A percentile compares a stretch with the other conserved stretches of the same genome.
Evolutionary conservation across 2,888 invertebrate genomes (phyloP).

Genomic region (Cenopis cana): DNA sequence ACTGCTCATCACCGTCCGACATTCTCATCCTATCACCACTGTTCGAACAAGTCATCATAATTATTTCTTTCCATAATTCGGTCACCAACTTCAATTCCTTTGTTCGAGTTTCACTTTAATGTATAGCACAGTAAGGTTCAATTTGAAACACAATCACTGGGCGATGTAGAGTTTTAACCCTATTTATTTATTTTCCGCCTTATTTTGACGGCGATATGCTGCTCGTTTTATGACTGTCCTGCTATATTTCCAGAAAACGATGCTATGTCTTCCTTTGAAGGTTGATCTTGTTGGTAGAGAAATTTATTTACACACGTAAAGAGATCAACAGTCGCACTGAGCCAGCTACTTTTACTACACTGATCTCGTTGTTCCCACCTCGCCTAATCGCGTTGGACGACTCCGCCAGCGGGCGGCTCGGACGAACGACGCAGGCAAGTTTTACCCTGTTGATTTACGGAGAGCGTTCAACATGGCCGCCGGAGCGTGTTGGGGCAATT

Average conservation of each 20-base stretch:
- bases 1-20: conserved; percentile 63
- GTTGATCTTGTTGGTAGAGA: not conserved
- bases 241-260: conserved; percentile 52
- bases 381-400: conserved; percentile 81
- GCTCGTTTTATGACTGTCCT: conserved; percentile 53
- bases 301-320: conserved; percentile 25
- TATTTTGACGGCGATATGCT: conserved; percentile 75
- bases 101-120: conserved; percentile 63
- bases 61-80: conserved; percentile 66
- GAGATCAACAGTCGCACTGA: conserved; percentile 57
- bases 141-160: conserved; percentile 59
- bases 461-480: conserved; percentile 48
- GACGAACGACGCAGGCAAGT: conserved; percentile 78
- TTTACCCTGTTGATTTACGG: conserved; percentile 60
- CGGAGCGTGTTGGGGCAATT: conserved; percentile 51
- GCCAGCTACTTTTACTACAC: conserved; percentile 75
- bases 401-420: conserved; percentile 44
- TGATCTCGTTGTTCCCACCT: conserved; percentile 74
- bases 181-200: conserved; percentile 82
- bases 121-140: conserved; percentile 63
- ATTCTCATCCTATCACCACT: conserved; percentile 45
- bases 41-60: conserved; percentile 58
- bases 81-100: conserved; percentile 54
- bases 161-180: conserved; percentile 72
- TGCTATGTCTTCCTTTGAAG: not conserved